Conservation (phyloP, 1,140 invertebrate genomes). For the Ostrea denselamellosa region DNA sequence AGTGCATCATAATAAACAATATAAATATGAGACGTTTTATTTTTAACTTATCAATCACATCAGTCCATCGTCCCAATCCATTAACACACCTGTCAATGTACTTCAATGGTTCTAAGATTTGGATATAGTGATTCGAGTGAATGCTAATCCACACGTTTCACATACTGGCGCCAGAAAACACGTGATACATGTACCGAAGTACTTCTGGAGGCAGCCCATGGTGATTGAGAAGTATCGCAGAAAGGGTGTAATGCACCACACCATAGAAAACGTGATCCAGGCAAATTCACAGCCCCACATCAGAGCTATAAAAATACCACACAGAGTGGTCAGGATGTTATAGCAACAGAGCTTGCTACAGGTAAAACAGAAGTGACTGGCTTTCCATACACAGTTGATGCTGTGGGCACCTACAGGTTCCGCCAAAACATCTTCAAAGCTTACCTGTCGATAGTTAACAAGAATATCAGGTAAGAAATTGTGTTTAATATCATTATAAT, state of each 20-base stretch:
- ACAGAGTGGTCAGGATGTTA: conserved; percentile 84
- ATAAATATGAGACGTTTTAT: too few relatives aligned
- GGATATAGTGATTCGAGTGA: conserved; percentile 43
- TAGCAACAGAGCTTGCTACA: conserved; percentile 86
- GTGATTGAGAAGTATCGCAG: conserved; percentile 78
- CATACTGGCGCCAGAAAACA: conserved; percentile 79
- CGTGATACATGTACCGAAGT: conserved; percentile 81
- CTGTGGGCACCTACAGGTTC: conserved; percentile 80
- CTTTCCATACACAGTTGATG: conserved; percentile 86
- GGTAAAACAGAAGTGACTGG: conserved; percentile 85
- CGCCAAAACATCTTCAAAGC: conserved; percentile 56
- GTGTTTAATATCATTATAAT: not conserved
- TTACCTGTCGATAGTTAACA: conserved; percentile 39
- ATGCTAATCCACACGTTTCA: conserved; percentile 45
- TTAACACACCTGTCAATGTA: too few relatives aligned
- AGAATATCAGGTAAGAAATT: not conserved
- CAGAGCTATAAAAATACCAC: conserved; percentile 85
- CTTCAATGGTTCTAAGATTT: not conserved
- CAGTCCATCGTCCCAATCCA: too few relatives aligned
- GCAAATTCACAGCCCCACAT: conserved; percentile 86
- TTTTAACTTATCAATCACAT: too few relatives aligned
- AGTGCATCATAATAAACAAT: too few relatives aligned
- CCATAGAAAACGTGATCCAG: conserved; percentile 83
- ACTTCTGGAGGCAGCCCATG: conserved; percentile 82
- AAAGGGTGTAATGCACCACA: conserved; percentile 76